Evolutionary conservation across 2,888 invertebrate species (phyloP), one percentile per base, ranked within the genome.

Genomic region (Caradrina kadenii): DNA sequence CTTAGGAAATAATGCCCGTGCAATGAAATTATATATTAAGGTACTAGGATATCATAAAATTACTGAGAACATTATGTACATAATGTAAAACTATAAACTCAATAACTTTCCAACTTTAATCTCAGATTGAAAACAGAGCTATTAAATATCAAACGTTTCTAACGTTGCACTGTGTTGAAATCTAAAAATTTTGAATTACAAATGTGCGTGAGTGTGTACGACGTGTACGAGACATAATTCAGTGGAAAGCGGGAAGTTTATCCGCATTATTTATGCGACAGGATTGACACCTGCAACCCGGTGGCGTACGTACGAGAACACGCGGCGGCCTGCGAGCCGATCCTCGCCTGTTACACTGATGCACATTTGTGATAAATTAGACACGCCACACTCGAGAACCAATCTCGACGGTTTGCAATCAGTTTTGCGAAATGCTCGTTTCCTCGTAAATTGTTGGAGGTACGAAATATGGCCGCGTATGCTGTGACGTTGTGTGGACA

Each of bases 291-390:
- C 86, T 87, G 87, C 87, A 88, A 90, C 88, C 89, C 79, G 82
- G 65, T 79, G 81, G 42, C 61, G 56, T 31, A 63, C 77, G 61
- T 62, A 45, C 19, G 19, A 52, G 66, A 69, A 45, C 70, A 39
- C 75, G 50, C 65, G 61, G 19, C 52, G 76, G 42, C 39, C 26
- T 26, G 26, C 70, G 74, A 71, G 69, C 70, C 63, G 79, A 76
- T 81, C 76, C 80, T 80, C 79, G 80, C 74, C 76, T 82, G 81
- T 84, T 85, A 81, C 82, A 86, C 82, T 87, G 90, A 92, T 91
- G 91, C 87, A 87, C 90, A 91, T 90, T 91, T 90, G 90, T 89
- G 92, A 93, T 93, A 93, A 93, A 94, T 93, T 93, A 91, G 92
- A 92, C 88, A 93, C 92, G 91, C 91, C 82, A 85, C 86, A 90